phyloP scores from a whole-genome alignment of 2,113 vertebrate genomes.

The Myanophis thanlyinensis region DNA sequence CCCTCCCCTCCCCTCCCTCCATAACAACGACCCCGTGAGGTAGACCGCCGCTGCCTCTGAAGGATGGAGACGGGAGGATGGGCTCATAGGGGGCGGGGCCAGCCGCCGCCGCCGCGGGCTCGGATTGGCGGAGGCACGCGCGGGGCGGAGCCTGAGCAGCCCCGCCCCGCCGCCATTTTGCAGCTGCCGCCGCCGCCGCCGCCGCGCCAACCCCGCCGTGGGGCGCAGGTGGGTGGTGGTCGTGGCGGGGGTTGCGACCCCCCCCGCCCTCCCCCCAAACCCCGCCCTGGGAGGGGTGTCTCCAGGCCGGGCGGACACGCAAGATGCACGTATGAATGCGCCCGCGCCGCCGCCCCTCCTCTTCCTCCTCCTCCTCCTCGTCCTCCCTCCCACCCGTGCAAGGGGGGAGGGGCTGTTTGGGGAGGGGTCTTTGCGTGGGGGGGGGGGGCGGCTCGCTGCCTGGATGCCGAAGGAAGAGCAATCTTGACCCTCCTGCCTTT shows the following conservation, averaged over 20 bases:
- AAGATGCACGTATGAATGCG: background rate
- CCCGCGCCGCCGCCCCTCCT: background rate
- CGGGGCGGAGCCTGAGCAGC: background rate
- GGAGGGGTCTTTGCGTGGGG: background rate
- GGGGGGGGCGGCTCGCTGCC: background rate
- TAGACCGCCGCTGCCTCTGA: background rate
- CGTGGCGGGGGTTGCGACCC: background rate
- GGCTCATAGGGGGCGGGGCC: background rate
- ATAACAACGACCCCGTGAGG: background rate
- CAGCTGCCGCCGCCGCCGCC: background rate
- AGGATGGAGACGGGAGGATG: background rate
- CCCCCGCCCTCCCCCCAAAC: background rate
- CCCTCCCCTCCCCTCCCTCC: too few species aligned
- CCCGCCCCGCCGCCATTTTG: background rate
- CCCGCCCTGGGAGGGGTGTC: background rate
- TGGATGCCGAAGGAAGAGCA: background rate
- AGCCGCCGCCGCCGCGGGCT: background rate
- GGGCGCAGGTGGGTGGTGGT: background rate
- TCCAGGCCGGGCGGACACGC: background rate
- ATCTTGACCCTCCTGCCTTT: accelerated
- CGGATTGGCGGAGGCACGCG: background rate
- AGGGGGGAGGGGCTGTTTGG: background rate
- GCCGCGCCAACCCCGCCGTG: background rate
- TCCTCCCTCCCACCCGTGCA: background rate
- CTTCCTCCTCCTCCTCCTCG: background rate